phyloP scores from a whole-genome alignment of 2,888 invertebrate species.

The Eilema griseolum region DNA sequence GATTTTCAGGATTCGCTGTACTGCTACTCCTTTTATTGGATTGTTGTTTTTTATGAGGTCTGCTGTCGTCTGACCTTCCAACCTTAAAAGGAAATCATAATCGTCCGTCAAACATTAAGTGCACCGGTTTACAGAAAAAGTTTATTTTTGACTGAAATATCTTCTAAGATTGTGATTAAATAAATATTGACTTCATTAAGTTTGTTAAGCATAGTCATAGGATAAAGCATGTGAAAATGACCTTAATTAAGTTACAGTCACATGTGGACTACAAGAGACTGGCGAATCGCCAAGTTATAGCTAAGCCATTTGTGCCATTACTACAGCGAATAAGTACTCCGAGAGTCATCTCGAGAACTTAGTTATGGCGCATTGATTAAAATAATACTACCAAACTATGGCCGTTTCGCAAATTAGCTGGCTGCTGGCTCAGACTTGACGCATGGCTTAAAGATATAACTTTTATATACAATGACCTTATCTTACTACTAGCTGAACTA shows the following conservation, averaged over 20 bases:
- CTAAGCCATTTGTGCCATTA: conserved; percentile 7
- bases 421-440: not conserved
- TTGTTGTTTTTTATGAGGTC: too few relatives aligned
- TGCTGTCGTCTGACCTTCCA: too few relatives aligned
- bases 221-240: not conserved
- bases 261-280: not conserved
- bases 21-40: too few relatives aligned
- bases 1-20: too few relatives aligned
- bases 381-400: not conserved
- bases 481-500: too few relatives aligned
- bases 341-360: not conserved
- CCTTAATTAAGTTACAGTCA: not conserved
- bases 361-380: not conserved
- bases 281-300: conserved; percentile 10
- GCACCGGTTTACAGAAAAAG: too few relatives aligned
- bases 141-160: too few relatives aligned
- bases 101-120: too few relatives aligned
- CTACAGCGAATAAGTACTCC: not conserved
- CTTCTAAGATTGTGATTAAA: too few relatives aligned
- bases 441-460: too few relatives aligned
- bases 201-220: not conserved
- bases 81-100: too few relatives aligned
- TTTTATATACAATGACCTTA: too few relatives aligned
- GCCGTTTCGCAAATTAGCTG: not conserved
- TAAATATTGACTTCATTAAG: not conserved